Evolutionary conservation across 2,113 vertebrate genomes (phyloP).

Genomic region (Addax nasomaculatus): DNA sequence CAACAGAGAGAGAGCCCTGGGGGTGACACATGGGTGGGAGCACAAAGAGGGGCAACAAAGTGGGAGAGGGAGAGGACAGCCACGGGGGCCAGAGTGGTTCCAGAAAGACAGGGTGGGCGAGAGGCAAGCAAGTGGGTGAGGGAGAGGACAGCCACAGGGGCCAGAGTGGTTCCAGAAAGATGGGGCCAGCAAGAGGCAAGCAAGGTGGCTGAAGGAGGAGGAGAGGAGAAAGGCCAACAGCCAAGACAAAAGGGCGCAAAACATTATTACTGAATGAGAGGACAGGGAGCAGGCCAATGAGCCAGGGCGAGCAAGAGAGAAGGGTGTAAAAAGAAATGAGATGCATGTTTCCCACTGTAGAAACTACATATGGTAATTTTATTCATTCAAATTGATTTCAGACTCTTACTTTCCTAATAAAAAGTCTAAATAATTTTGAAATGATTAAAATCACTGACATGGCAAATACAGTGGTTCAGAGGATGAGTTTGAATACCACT

Average conservation of each 20-base stretch:
- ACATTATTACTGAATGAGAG: neutral
- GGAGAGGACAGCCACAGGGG: too few relatives aligned
- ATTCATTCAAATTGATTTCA: neutral
- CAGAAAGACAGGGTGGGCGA: accelerated
- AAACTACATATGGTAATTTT: neutral
- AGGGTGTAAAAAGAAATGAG: neutral
- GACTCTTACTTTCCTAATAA: neutral
- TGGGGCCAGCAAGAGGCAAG: accelerated
- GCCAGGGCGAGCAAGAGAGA: neutral
- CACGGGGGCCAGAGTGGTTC: too few relatives aligned
- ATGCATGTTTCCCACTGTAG: neutral
- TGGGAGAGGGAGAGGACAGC: neutral
- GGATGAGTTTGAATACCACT: neutral
- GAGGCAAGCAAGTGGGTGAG: neutral
- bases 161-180: too few relatives aligned
- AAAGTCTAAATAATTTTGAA: neutral
- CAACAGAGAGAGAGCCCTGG: neutral
- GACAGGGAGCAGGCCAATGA: neutral
- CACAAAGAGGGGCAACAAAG: neutral
- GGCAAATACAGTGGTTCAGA: neutral
- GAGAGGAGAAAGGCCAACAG: neutral
- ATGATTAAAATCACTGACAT: neutral
- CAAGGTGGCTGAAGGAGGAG: too few relatives aligned
- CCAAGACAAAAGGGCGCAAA: neutral
- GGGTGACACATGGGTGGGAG: accelerated